Percentiles rank a stretch among this genome's conserved stretches.
These are phyloP conservation scores for Brenthis ino DNA, from an alignment of 2,888 invertebrate genomes.

Conservation along the genomic window DNA sequence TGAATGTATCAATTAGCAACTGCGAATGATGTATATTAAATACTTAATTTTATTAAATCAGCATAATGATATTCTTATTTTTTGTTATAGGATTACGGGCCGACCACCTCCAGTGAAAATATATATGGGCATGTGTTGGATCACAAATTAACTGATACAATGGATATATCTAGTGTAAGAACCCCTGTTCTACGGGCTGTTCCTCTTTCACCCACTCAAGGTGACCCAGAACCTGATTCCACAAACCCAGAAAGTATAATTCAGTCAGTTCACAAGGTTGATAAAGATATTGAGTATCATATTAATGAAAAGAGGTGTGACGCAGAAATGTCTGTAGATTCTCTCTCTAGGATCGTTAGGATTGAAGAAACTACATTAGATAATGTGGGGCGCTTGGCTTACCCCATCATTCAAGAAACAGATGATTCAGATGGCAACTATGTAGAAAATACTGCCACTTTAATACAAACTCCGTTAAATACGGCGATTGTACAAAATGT, in stretches of 20 bases:
- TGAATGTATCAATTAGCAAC: background rate
- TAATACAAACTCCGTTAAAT: slow-evolving; percentile 71
- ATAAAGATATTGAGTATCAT: slow-evolving; percentile 73
- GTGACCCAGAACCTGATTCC: slow-evolving; percentile 76
- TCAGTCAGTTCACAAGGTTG: slow-evolving; percentile 63
- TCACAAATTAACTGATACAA: slow-evolving; percentile 74
- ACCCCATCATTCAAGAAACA: slow-evolving; percentile 70
- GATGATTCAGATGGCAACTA: slow-evolving; percentile 72
- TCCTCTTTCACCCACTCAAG: slow-evolving; percentile 64
- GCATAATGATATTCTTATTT: slow-evolving; percentile 11
- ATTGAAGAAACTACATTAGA: slow-evolving; percentile 70
- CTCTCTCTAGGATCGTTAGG: slow-evolving; percentile 70
- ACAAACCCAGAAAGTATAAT: slow-evolving; percentile 76
- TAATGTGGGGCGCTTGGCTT: slow-evolving; percentile 67
- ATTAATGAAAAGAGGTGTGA: slow-evolving; percentile 67
- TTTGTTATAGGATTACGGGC: slow-evolving; percentile 80
- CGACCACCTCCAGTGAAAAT: slow-evolving; percentile 80
- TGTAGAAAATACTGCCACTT: slow-evolving; percentile 67
- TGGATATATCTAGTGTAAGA: slow-evolving; percentile 74
- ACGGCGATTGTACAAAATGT: slow-evolving; percentile 77
- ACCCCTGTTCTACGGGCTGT: slow-evolving; percentile 73
- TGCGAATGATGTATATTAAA: background rate
- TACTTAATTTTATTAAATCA: background rate
- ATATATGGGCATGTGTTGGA: slow-evolving; percentile 74
- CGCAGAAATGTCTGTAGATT: slow-evolving; percentile 70